A percentile compares a stretch with the other conserved stretches of the same genome.
Evolutionary conservation across 2,888 invertebrate species (phyloP).

Genomic region (Caenorhabditis sp.): DNA sequence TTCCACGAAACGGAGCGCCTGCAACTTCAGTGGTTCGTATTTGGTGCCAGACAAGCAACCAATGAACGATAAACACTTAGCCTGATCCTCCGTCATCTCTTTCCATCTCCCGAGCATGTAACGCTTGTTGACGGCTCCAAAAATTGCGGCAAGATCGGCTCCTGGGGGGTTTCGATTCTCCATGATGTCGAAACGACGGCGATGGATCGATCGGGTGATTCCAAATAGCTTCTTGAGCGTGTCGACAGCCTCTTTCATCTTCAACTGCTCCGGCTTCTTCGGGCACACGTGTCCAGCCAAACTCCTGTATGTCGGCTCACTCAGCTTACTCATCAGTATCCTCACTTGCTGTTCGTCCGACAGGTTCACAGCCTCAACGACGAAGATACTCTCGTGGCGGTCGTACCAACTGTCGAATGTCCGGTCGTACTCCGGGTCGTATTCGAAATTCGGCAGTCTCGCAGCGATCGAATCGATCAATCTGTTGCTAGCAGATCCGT

Average conservation of each 20-base stretch:
- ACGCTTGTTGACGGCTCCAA: too few relatives aligned
- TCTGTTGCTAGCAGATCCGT: too few relatives aligned
- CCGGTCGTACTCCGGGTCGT: background rate
- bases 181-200: background rate
- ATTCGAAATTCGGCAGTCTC: background rate
- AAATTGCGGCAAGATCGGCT: too few relatives aligned
- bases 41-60: too few relatives aligned
- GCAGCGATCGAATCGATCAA: background rate
- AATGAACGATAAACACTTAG: too few relatives aligned
- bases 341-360: background rate
- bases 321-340: background rate
- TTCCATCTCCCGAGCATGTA: too few relatives aligned
- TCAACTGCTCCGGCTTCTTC: background rate
- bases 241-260: background rate
- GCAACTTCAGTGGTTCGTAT: too few relatives aligned
- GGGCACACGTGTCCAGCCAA: background rate
- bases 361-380: background rate
- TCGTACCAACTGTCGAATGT: background rate
- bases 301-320: background rate
- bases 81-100: too few relatives aligned
- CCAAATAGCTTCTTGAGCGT: conserved; percentile 9
- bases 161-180: too few relatives aligned
- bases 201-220: background rate
- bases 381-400: background rate
- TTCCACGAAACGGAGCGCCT: too few relatives aligned